Conservation (phyloP, 2,113 vertebrate species). For the Acrocephalus arundinaceus region DNA sequence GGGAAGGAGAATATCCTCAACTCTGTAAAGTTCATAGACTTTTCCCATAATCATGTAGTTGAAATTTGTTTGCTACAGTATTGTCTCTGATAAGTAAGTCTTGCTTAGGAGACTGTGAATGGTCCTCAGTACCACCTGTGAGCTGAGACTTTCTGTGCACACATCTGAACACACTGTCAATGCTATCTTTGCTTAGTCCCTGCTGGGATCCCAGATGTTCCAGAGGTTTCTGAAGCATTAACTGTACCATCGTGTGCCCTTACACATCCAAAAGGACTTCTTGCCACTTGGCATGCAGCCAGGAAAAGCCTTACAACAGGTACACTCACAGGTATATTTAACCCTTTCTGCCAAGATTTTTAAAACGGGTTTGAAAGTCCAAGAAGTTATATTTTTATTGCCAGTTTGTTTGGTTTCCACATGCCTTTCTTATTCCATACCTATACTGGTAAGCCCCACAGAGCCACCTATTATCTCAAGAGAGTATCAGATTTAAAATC, state of each 20-base stretch:
- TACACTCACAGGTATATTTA: not conserved
- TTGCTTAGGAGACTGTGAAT: not conserved
- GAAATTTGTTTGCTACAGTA: not conserved
- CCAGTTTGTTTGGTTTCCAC: not conserved
- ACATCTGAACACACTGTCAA: not conserved
- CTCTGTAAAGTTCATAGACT: not conserved
- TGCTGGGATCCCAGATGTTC: not conserved
- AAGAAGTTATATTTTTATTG: not conserved
- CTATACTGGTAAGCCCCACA: not conserved
- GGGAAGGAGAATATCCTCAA: not conserved
- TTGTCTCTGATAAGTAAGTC: not conserved
- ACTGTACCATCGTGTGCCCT: fast-evolving
- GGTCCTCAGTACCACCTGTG: not conserved
- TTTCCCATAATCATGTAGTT: not conserved
- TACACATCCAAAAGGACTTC: not conserved
- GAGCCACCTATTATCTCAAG: not conserved
- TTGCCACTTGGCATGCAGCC: not conserved
- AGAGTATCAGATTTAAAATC: not conserved
- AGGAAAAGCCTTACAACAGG: not conserved
- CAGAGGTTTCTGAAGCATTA: not conserved
- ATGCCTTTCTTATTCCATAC: not conserved
- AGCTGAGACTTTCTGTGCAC: not conserved
- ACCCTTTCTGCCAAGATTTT: not conserved
- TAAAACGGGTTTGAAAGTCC: not conserved
- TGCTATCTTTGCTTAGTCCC: not conserved